Base-by-base conservation (phyloP, 2,888 invertebrate species). In the Sepioteuthis lessoniana region DNA sequence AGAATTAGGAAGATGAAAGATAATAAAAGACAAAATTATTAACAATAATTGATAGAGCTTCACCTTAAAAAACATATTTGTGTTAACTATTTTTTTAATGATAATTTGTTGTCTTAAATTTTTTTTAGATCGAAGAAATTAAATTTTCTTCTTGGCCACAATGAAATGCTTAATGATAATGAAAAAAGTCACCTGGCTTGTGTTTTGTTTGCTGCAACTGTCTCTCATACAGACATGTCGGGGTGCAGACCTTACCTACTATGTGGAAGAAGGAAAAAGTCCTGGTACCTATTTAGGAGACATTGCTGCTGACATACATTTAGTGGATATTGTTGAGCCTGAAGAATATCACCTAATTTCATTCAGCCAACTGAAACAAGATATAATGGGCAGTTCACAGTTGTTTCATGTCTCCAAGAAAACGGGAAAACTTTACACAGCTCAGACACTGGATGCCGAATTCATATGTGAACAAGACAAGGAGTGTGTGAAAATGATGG, bases 281-380 rank as follows among this genome's bases (percentile, higher is more conserved):
- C 92, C 92, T n/a, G 92, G 92, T 31, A 92, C 92, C 31, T 92
- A 92, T 46, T 47, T 92, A n/a, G 92, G 92, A 10, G 92, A 92
- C 21, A 92, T 92, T 92, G 92, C 46, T 19, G 46, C 47, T n/a
- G 47, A 92, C 13, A 92, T 47, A 92, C 92, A 92, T 92, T 42
- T 92, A n/a, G 47, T 47, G 46, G 92, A 92, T 31, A 42, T 47
- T 92, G n/a, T 92, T 1, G 28, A 42, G 16, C 47, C 47, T n/a
- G 47, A 92, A 19, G 92, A 92, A 42, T 47, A 46, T 31, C 42
- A 47, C n/a, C 47, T 46, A 21, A 35, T 92, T n/a, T n/a, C 46
- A 92, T 92, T 92, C 92, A 92, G 92, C 31, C 92, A 92, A 31
- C 92, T 92, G n/a, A 42, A 92, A 37, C 42, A 92, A 92, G 92